phyloP scores from a whole-genome alignment of 53 echinoderm and acorn worm genomes.

The Mesocentrotus franciscanus region DNA sequence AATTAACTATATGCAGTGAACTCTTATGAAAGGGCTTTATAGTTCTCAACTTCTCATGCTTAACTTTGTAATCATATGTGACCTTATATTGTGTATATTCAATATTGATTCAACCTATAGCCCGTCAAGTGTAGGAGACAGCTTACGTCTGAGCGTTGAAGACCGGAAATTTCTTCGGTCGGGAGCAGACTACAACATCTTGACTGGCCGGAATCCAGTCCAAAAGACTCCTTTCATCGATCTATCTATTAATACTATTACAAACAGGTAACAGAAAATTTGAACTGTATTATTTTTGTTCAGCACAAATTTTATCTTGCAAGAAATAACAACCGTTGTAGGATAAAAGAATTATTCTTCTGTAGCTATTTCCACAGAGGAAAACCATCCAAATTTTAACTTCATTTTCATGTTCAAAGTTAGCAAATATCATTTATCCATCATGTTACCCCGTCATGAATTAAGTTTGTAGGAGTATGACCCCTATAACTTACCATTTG shows the following conservation, averaged over 20 bases:
- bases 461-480: neutral
- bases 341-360: too few species aligned
- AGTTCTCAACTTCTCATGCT: neutral
- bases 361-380: too few species aligned
- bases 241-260: neutral
- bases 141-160: constrained; percentile 65
- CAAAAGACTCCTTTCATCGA: neutral
- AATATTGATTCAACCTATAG: neutral
- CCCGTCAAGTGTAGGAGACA: constrained; percentile 21
- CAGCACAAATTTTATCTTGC: too few species aligned
- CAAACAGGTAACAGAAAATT: constrained; percentile 25
- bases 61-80: neutral
- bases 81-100: neutral
- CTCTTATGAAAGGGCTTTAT: neutral
- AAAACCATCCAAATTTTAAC: too few species aligned
- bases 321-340: too few species aligned
- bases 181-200: constrained; percentile 74
- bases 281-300: neutral
- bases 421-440: too few species aligned
- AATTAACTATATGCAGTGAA: neutral
- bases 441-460: too few species aligned
- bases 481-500: neutral
- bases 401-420: too few species aligned
- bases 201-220: constrained; percentile 69
- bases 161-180: constrained; percentile 80